phyloP scores from a whole-genome alignment of 2,797 vertebrate genomes.

The Dipus sagitta region DNA sequence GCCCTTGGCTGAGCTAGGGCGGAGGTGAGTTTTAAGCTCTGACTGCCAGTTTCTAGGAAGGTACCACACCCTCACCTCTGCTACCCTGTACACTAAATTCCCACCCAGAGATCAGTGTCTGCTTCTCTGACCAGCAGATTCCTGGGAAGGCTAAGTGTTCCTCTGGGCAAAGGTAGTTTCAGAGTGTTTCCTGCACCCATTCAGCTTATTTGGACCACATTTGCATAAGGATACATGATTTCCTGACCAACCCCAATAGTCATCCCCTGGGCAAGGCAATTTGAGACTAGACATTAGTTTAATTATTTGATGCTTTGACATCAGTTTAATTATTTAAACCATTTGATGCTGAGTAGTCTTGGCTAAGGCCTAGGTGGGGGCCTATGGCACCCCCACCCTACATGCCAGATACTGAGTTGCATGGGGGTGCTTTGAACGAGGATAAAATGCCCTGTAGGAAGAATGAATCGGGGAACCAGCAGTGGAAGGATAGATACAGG shows the following conservation, averaged over 20 bases:
- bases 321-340: conserved; percentile 20
- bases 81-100: not conserved
- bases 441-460: not conserved
- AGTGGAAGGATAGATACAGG: not conserved
- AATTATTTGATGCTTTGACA: not conserved
- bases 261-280: conserved; percentile 60
- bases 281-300: conserved; percentile 46
- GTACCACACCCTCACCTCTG: not conserved
- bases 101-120: not conserved
- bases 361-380: not conserved
- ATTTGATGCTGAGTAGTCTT: conserved; percentile 32
- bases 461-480: not conserved
- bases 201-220: conserved; percentile 59
- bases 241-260: conserved; percentile 11
- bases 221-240: conserved; percentile 63
- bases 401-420: not conserved
- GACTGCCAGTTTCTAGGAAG: conserved; percentile 40
- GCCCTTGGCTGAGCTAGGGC: not conserved
- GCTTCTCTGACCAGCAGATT: not conserved
- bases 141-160: not conserved
- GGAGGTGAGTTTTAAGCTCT: not conserved
- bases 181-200: conserved; percentile 26
- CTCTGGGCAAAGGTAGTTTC: not conserved
- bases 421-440: not conserved
- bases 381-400: not conserved